Base-by-base conservation (phyloP, 2,888 invertebrate species). In the Villa cingulata region DNA sequence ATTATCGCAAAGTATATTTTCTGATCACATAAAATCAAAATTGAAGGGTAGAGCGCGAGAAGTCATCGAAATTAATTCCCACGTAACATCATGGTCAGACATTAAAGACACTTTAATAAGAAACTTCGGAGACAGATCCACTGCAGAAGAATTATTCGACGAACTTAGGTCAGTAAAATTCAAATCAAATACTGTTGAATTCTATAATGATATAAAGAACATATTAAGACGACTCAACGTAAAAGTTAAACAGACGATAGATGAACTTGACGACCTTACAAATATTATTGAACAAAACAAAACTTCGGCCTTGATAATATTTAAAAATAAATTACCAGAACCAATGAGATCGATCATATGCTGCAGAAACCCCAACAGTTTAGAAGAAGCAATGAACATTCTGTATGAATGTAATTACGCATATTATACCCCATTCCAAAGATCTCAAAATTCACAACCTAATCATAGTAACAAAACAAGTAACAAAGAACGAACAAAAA, bases 91-190 rank as follows among this genome's bases (percentile, higher is more conserved):
- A 0, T 47, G 47, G 47, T 12, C 12, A 12, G 36, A 43, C 5
- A 32, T 43, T 15, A 43, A 34, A 43, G 18, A 12, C 1, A 46
- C 39, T 15, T 20, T 51, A 4, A 34, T 46, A 12, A 43, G 46
- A 12, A 51, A 51, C 37, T 51, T 51, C 15, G 48, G 51, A 29
- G 51, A 51, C 29, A 37, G 51, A 7, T n/a, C 23, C 7, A 46
- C 44, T 5, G n/a, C 36, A 18, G 41, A 48, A 39, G 48, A 51
- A 40, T 18, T 51, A 5, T 48, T 51, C 16, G 43, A 51, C 20
- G 43, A 51, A 23, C 37, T 48, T 4, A 27, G 48, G 15, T 20
- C 42, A 3, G 17, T 23, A 18, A 38, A 27, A 43, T 51, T 51
- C 4, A 45, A 20, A 40, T 46, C 39, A 1, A 51, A 48, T 23